Conservation (phyloP, 1,140 invertebrate species). For the Halictus rubicundus region DNA sequence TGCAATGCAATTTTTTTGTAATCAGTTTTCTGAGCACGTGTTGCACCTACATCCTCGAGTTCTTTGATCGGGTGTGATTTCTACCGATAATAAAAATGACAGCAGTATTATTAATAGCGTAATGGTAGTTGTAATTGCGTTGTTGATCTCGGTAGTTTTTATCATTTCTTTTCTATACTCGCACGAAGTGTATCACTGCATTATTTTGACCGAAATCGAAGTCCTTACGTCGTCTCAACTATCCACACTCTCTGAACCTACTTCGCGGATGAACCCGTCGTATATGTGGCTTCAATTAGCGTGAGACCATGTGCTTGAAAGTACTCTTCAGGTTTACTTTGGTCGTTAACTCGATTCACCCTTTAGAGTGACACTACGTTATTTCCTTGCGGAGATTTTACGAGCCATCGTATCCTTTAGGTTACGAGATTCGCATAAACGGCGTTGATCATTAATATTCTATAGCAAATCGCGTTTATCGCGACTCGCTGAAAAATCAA, state of each 20-base stretch:
- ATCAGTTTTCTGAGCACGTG: too few species aligned
- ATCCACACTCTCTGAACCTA: neutral
- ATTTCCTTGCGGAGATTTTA: conserved; percentile 20
- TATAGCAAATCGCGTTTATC: neutral
- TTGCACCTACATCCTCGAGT: too few species aligned
- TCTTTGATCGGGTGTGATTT: too few species aligned
- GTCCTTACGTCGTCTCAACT: neutral
- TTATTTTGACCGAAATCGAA: conserved; percentile 23
- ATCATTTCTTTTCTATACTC: neutral
- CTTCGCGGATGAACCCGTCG: conserved; percentile 5
- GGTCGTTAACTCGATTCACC: conserved; percentile 21
- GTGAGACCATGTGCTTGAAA: conserved; percentile 14
- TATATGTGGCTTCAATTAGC: conserved; percentile 25
- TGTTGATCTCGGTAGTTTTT: neutral
- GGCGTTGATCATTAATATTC: neutral
- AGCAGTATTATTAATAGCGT: too few species aligned
- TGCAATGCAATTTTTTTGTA: too few species aligned
- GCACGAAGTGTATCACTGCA: neutral
- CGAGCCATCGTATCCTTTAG: neutral
- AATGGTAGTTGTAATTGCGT: too few species aligned
- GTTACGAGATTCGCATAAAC: neutral
- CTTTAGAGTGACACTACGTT: conserved; percentile 4
- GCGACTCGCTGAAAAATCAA: neutral
- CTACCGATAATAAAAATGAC: too few species aligned
- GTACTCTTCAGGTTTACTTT: conserved; percentile 21